Evolutionary conservation across 1,140 invertebrate species (phyloP).

Genomic region (Aphelenchoides besseyi): DNA sequence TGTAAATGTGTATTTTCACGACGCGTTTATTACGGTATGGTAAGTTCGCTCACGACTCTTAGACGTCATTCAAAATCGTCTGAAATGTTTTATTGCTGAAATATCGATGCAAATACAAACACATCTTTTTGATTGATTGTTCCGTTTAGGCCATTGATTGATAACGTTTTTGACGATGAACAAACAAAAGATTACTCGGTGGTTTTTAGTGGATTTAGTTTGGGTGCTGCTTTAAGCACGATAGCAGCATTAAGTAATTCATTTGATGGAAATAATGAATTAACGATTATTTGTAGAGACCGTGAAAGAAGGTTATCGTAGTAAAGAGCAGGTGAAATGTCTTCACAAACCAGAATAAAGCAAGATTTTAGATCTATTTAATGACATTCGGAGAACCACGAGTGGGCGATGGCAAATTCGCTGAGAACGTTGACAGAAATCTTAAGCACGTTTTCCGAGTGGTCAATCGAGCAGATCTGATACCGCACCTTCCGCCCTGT

Average conservation of each 20-base stretch:
- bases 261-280: too few species aligned
- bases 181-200: constrained; percentile 22
- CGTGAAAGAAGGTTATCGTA: constrained; percentile 24
- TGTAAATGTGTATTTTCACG: constrained; percentile 39
- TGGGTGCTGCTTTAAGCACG: constrained; percentile 38
- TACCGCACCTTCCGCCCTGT: constrained; percentile 44
- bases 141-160: constrained; percentile 32
- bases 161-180: neutral
- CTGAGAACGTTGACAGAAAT: constrained; percentile 29
- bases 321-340: constrained; percentile 17
- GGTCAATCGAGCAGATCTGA: constrained; percentile 37
- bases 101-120: neutral
- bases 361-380: constrained; percentile 26
- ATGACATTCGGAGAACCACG: constrained; percentile 42
- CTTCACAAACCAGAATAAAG: constrained; percentile 10
- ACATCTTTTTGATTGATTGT: neutral
- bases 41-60: too few species aligned
- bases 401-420: constrained; percentile 42
- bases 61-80: constrained; percentile 29
- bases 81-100: constrained; percentile 27
- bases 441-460: constrained; percentile 33
- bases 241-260: constrained; percentile 32
- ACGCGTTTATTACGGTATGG: too few species aligned
- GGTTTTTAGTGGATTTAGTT: constrained; percentile 45
- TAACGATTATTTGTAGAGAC: too few species aligned